These are phyloP conservation scores for Drosophila picticornis DNA, from an alignment of 2,888 invertebrate genomes.

Conservation along the genomic window DNA sequence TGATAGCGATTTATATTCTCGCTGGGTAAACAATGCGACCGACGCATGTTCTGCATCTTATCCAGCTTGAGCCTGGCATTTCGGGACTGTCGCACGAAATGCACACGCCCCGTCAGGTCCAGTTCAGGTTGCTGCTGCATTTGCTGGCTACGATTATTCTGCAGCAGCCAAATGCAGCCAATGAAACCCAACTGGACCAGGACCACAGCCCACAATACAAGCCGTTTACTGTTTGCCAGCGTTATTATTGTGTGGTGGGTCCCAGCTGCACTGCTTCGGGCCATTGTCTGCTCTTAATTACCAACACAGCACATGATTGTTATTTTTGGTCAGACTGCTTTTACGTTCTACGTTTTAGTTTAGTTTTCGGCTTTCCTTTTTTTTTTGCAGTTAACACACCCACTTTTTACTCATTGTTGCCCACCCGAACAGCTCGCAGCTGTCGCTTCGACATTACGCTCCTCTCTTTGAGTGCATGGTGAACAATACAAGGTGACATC, in stretches of 20 bases:
- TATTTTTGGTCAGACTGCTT: conserved; percentile 1
- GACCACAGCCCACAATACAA: conserved; percentile 82
- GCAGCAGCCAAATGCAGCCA: conserved; percentile 82
- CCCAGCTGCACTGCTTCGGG: conserved; percentile 26
- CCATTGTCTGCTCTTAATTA: conserved; percentile 38
- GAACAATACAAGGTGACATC: not conserved
- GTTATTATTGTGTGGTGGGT: conserved; percentile 22
- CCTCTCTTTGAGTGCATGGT: conserved; percentile 12
- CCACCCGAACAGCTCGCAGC: conserved; percentile 72
- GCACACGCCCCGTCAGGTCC: conserved; percentile 43
- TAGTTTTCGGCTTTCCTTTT: conserved; percentile 7
- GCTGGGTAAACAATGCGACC: conserved; percentile 40
- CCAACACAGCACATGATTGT: conserved; percentile 39
- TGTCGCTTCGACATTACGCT: conserved; percentile 35
- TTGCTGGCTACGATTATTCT: conserved; percentile 60
- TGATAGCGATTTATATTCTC: conserved; percentile 68
- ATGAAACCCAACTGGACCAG: conserved; percentile 83
- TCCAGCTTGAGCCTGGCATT: conserved; percentile 3
- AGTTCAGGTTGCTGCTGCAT: conserved; percentile 27
- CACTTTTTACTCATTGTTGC: conserved; percentile 49
- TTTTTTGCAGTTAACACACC: conserved; percentile 64
- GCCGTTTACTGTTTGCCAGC: conserved; percentile 74
- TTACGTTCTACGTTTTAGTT: conserved; percentile 1
- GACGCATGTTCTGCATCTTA: conserved; percentile 3
- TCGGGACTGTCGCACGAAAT: conserved; percentile 62